These are phyloP conservation scores for Anhinga rufa DNA, from an alignment of 2,113 vertebrate genomes.

Conservation along the genomic window DNA sequence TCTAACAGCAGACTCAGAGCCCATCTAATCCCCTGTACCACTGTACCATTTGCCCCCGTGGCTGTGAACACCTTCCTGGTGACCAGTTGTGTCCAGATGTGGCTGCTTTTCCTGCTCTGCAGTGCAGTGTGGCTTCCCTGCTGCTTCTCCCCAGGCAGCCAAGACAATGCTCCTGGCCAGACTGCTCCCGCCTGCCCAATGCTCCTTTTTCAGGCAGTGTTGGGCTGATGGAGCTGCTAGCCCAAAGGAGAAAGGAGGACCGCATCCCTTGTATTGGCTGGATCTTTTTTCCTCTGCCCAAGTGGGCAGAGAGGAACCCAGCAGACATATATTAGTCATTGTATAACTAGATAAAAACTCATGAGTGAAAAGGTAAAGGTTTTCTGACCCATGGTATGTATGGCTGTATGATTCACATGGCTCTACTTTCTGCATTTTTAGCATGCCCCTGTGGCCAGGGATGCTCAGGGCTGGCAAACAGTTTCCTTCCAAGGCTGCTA, in stretches of 20 bases:
- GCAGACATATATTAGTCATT: not conserved
- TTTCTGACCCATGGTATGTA: not conserved
- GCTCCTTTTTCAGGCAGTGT: not conserved
- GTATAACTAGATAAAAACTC: not conserved
- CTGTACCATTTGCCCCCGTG: fast-evolving
- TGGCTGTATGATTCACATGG: not conserved
- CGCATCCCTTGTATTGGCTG: not conserved
- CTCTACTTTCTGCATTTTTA: not conserved
- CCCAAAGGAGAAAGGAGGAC: not conserved
- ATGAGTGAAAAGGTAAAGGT: not conserved
- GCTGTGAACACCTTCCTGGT: not conserved
- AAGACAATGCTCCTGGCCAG: not conserved
- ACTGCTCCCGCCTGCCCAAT: not conserved
- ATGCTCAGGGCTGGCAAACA: not conserved
- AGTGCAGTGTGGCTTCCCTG: not conserved
- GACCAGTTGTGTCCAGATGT: not conserved
- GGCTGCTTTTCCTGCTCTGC: not conserved
- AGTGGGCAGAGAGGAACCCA: not conserved
- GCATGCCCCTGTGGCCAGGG: not conserved
- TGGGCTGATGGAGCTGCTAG: not conserved
- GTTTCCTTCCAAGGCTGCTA: not conserved
- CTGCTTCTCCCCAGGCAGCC: not conserved
- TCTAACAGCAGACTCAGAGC: not conserved
- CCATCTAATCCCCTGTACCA: not conserved
- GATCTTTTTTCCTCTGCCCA: not conserved